Percentiles rank a stretch among this genome's conserved stretches.
These are phyloP conservation scores for Hippocampus mohnikei DNA, from an alignment of 2,113 vertebrate genomes.

Conservation along the genomic window DNA sequence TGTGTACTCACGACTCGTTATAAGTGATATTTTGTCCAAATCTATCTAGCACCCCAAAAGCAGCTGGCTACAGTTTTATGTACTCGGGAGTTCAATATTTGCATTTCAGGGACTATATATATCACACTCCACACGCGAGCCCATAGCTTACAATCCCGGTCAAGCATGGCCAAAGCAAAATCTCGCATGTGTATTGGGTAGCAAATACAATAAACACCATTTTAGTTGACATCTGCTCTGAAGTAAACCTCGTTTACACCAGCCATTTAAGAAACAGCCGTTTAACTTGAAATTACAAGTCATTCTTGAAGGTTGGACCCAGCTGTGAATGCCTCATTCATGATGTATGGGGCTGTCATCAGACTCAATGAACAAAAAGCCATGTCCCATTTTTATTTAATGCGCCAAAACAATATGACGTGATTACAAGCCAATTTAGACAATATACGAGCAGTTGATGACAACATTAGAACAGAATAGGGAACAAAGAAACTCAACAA, in stretches of 20 bases:
- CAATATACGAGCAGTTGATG: neutral
- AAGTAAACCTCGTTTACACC: neutral
- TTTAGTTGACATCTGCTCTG: neutral
- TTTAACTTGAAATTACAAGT: neutral
- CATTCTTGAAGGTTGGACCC: neutral
- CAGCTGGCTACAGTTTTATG: neutral
- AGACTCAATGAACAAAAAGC: neutral
- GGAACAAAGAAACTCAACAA: neutral
- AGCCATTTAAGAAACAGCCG: neutral
- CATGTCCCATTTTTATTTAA: slow-evolving; percentile 2
- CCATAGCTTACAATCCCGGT: neutral
- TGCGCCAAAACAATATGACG: slow-evolving; percentile 1
- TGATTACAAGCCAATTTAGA: neutral
- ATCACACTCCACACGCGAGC: neutral
- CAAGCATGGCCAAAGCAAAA: neutral
- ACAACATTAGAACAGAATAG: neutral
- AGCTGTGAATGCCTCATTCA: neutral
- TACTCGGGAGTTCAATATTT: neutral
- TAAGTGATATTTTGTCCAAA: neutral
- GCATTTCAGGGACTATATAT: neutral
- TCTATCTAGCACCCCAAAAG: neutral
- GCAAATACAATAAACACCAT: neutral
- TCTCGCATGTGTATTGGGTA: neutral
- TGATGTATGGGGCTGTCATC: slow-evolving; percentile 3
- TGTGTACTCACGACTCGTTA: neutral